Conservation (phyloP, 2,113 vertebrate genomes). For the Motacilla tschutschensis region DNA sequence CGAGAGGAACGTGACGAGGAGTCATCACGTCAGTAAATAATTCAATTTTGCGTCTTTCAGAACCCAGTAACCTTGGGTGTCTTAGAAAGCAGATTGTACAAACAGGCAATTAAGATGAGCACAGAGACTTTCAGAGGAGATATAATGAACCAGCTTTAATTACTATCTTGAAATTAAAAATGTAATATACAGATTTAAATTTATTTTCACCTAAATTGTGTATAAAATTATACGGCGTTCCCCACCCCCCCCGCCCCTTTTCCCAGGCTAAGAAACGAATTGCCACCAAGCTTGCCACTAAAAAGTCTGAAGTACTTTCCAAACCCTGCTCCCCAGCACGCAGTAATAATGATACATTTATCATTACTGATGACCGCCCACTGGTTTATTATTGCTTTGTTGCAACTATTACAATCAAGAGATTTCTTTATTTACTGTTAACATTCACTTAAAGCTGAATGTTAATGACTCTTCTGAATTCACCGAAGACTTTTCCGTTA, state of each 20-base stretch:
- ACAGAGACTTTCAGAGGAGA: constrained; percentile 75
- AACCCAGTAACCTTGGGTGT: constrained; percentile 75
- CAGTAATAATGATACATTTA: constrained; percentile 78
- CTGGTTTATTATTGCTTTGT: constrained; percentile 84
- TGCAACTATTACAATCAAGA: constrained; percentile 83
- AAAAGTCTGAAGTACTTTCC: constrained; percentile 75
- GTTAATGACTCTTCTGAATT: constrained; percentile 82
- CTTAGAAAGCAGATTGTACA: constrained; percentile 77
- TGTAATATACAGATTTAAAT: constrained; percentile 78
- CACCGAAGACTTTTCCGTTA: constrained; percentile 76
- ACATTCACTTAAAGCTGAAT: constrained; percentile 85
- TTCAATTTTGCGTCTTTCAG: constrained; percentile 70
- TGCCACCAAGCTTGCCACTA: constrained; percentile 72
- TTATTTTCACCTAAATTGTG: constrained; percentile 79
- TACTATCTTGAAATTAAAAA: constrained; percentile 82
- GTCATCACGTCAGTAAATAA: constrained; percentile 72
- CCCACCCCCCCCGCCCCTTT: background rate
- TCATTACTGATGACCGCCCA: constrained; percentile 85
- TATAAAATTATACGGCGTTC: constrained; percentile 73
- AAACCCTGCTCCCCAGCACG: constrained; percentile 70
- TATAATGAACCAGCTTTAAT: constrained; percentile 79
- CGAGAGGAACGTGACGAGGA: constrained; percentile 49
- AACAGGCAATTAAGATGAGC: constrained; percentile 75
- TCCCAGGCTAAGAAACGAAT: constrained; percentile 65
- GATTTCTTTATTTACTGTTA: constrained; percentile 87